A percentile compares a stretch with the other conserved stretches of the same genome.
These are phyloP conservation scores for Cyclura pinguis DNA, from an alignment of 2,797 vertebrate species.

Conservation along the genomic window DNA sequence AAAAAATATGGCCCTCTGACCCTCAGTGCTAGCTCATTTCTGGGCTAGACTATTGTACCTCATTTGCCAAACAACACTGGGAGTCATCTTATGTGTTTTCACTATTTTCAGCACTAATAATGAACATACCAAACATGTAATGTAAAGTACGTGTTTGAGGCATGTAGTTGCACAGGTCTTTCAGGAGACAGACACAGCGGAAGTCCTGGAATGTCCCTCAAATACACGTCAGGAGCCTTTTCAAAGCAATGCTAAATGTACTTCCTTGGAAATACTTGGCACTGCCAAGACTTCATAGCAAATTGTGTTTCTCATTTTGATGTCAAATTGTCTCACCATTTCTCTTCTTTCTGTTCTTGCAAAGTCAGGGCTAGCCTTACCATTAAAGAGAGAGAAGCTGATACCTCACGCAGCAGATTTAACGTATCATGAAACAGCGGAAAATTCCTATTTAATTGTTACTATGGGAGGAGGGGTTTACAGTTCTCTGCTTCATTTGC, in stretches of 20 bases:
- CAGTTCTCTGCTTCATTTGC: neutral
- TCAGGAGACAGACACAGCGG: neutral
- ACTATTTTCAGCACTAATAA: neutral
- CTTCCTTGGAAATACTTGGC: neutral
- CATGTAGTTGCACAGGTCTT: neutral
- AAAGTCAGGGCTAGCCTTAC: neutral
- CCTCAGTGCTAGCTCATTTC: too few relatives aligned
- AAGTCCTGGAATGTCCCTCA: neutral
- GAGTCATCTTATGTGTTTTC: neutral
- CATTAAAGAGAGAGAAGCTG: neutral
- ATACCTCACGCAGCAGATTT: neutral
- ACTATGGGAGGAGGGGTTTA: neutral
- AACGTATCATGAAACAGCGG: neutral
- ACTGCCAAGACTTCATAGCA: constrained; percentile 9
- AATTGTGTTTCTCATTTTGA: neutral
- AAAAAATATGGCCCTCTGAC: too few relatives aligned
- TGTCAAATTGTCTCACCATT: neutral
- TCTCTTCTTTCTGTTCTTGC: neutral
- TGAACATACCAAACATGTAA: neutral
- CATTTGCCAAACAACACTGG: neutral
- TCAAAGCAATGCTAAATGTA: neutral
- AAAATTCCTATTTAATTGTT: neutral
- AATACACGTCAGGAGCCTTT: neutral
- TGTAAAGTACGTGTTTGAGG: neutral
- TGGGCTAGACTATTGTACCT: neutral